Evolutionary conservation across 2,113 vertebrate genomes (phyloP).

Genomic region (Bostrychus sinensis): DNA sequence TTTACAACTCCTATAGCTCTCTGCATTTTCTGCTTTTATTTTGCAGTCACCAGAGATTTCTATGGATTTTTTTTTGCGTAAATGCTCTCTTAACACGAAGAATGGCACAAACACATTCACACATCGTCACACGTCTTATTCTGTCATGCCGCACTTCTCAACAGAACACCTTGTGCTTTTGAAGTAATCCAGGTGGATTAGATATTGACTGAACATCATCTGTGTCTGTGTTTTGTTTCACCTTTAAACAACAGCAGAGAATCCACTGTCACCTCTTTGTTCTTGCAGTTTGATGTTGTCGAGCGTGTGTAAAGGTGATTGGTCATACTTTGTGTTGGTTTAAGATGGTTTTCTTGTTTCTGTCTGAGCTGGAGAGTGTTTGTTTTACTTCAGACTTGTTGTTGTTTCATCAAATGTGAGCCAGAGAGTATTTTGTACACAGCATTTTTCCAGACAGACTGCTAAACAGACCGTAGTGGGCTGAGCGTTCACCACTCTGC

Average conservation of each 20-base stretch:
- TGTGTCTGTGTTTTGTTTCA: constrained; percentile 43
- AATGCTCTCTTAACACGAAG: constrained; percentile 20
- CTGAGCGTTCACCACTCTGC: too few species aligned
- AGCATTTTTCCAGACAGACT: too few species aligned
- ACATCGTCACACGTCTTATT: constrained; percentile 9
- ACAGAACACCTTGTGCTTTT: constrained; percentile 47
- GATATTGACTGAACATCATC: constrained; percentile 58
- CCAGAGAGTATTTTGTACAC: constrained; percentile 63
- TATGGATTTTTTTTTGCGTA: too few species aligned
- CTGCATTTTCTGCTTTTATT: too few species aligned
- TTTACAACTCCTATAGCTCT: too few species aligned
- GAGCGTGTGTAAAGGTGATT: background rate
- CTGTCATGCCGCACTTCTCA: constrained; percentile 30
- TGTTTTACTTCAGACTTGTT: too few species aligned
- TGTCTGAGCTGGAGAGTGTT: too few species aligned
- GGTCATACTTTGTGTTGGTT: constrained; percentile 28
- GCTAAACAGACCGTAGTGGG: too few species aligned
- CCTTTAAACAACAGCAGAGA: constrained; percentile 39
- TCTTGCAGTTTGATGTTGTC: constrained; percentile 10
- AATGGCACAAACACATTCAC: constrained; percentile 8
- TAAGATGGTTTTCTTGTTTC: background rate
- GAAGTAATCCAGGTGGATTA: constrained; percentile 64
- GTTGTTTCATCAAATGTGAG: constrained; percentile 35
- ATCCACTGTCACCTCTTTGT: constrained; percentile 12
- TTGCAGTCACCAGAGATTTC: too few species aligned